Base-by-base conservation (phyloP, 2,113 vertebrate genomes). In the Saccopteryx leptura region DNA sequence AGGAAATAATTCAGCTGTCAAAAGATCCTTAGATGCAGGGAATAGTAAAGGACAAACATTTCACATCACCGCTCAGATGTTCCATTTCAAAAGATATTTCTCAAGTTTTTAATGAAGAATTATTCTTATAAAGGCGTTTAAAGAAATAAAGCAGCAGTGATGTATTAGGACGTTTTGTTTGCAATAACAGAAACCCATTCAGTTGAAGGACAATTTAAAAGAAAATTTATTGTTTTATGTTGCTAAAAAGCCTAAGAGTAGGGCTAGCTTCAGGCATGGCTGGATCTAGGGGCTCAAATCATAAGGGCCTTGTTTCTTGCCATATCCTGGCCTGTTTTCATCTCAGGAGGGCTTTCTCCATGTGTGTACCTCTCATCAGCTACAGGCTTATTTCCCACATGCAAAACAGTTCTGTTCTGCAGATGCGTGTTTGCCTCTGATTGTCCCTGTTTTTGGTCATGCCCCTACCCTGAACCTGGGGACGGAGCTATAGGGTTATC, bases 11-110 rank as follows among this genome's bases (percentile, higher is more conserved):
- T 33, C 19, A 75, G 15, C 58, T 6, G 39, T 78, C 61, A 68
- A 60, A 69, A 92, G 23, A 7, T 50, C 79, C 31, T 31, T 65
- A 65, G 39, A 61, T 33, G 3, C 24, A 63, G 48, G 39, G 69
- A 65, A 31, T 86, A 50, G 52, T 15, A 93, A 82, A 28, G 31
- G 21, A 39, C 33, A 83, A 63, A 66, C 39, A 71, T 81, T 94
- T 85, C 15, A 48, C 81, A 83, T 31, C 81, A 88, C 79, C 71
- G 95, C 58, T 90, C 33, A 90, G 31, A 46, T 96, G 39, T 95
- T 90, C 46, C 31, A 58, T 75, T 95, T 95, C 33, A 94, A 82
- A 96, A 88, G 58, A 52, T 39, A 18, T 85, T 63, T 86, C 85
- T 66, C 50, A 17, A 61, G 76, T 52, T 93, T 66, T 93, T 72